Conservation (phyloP, 2,113 vertebrate species). For the Melanerpes aurifrons region DNA sequence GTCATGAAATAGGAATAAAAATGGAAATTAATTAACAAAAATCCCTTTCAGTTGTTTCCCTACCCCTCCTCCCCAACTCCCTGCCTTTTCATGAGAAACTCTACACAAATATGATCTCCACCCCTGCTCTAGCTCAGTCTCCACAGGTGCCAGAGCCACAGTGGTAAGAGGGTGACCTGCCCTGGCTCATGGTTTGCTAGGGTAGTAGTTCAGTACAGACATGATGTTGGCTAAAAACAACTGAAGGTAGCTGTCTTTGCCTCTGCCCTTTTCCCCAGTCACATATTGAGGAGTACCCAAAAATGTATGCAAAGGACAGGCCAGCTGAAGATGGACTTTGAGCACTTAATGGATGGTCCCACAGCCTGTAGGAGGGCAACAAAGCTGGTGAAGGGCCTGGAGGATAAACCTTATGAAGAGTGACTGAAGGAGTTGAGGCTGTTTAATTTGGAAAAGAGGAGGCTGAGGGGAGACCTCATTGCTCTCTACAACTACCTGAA, state of each 20-base stretch:
- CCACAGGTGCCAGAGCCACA: neutral
- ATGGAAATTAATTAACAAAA: neutral
- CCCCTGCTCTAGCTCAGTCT: rapidly evolving
- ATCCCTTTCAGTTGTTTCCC: neutral
- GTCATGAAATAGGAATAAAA: neutral
- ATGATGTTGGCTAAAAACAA: neutral
- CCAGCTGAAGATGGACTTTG: neutral
- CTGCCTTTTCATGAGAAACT: neutral
- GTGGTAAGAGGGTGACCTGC: neutral
- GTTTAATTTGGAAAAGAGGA: too few species aligned
- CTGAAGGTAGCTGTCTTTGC: neutral
- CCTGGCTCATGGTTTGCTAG: neutral
- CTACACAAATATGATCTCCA: neutral
- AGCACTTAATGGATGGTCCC: neutral
- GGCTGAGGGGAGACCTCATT: too few species aligned
- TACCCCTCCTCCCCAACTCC: rapidly evolving
- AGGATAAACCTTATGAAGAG: too few species aligned
- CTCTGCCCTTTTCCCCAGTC: neutral
- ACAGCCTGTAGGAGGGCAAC: neutral
- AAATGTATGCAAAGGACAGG: neutral
- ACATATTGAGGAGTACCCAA: neutral
- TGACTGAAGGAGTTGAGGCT: too few species aligned
- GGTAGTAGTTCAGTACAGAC: neutral
- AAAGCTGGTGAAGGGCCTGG: too few species aligned
- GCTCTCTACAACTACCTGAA: too few species aligned